A percentile compares a stretch with the other conserved stretches of the same genome.
phyloP scores from a whole-genome alignment of 1,140 invertebrate genomes.

The Euglossa dilemma region DNA sequence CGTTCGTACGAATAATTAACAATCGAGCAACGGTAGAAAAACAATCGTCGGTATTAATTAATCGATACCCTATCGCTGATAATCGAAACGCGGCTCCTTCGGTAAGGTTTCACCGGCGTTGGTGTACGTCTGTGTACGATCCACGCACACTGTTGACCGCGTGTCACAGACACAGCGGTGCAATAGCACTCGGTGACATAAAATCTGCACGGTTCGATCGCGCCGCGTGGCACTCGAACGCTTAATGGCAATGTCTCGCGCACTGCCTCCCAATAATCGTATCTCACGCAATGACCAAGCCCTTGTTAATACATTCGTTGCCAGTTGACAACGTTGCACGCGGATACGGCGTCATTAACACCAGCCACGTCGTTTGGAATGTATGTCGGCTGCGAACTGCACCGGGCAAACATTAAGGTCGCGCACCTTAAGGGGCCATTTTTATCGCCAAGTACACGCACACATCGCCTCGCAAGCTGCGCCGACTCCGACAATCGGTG shows the following conservation, averaged over 20 bases:
- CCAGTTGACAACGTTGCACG: slow-evolving; percentile 51
- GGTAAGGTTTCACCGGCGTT: too few species aligned
- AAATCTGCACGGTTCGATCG: too few species aligned
- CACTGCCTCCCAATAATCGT: slow-evolving; percentile 71
- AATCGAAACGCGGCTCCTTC: too few species aligned
- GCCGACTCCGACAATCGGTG: neutral
- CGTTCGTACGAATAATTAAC: too few species aligned
- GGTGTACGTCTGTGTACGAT: too few species aligned
- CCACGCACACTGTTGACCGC: too few species aligned
- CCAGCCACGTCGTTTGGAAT: slow-evolving; percentile 20
- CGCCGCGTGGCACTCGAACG: slow-evolving; percentile 8
- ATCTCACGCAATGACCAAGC: slow-evolving; percentile 69
- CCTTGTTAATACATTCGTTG: slow-evolving; percentile 68
- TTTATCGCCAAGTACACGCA: slow-evolving; percentile 6
- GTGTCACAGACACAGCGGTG: too few species aligned
- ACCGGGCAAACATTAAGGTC: slow-evolving; percentile 25
- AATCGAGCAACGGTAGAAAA: too few species aligned
- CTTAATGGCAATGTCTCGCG: slow-evolving; percentile 66
- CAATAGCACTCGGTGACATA: too few species aligned
- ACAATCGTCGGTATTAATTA: too few species aligned
- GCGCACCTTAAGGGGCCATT: neutral
- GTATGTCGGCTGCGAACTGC: neutral
- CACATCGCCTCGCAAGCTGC: neutral
- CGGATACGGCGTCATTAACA: slow-evolving; percentile 54
- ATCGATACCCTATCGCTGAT: too few species aligned